Conservation (phyloP, 2,888 invertebrate species). For the Mechanitis messenoides region DNA sequence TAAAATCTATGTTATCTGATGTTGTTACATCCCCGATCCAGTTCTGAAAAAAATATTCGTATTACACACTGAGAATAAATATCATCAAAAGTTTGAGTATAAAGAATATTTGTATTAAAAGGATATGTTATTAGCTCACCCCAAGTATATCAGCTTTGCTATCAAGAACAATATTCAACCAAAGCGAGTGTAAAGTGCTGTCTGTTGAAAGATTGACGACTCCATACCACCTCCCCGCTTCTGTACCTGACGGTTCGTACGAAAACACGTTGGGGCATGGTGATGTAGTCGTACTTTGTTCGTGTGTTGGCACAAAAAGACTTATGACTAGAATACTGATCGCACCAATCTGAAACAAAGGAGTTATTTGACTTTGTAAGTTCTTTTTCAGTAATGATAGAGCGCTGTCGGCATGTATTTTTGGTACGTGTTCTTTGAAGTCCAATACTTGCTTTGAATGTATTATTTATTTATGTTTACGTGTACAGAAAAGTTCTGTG, state of each 20-base stretch:
- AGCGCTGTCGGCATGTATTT: not conserved
- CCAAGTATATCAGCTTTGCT: conserved; percentile 77
- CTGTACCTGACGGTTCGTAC: conserved; percentile 73
- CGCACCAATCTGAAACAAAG: conserved; percentile 39
- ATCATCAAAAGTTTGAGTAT: not conserved
- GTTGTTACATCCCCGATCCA: conserved; percentile 78
- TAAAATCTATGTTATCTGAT: conserved; percentile 76
- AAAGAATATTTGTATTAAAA: too few species aligned
- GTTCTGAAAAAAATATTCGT: conserved; percentile 52
- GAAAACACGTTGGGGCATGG: conserved; percentile 79
- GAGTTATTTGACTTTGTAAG: conserved; percentile 1
- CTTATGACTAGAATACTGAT: conserved; percentile 41
- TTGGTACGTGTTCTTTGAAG: conserved; percentile 1
- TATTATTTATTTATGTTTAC: too few species aligned
- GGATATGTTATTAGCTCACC: conserved; percentile 53
- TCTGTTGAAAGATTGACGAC: conserved; percentile 74
- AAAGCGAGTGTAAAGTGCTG: conserved; percentile 76
- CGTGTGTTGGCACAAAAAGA: conserved; percentile 42
- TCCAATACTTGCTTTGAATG: not conserved
- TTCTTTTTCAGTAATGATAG: not conserved
- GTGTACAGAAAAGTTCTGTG: too few species aligned
- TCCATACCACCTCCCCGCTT: conserved; percentile 78
- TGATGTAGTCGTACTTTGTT: conserved; percentile 56
- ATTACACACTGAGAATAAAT: not conserved
- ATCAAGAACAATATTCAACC: conserved; percentile 77